These are phyloP conservation scores for Trididemnum clinides DNA, from an alignment of 23 tunicate genomes.

Conservation along the genomic window DNA sequence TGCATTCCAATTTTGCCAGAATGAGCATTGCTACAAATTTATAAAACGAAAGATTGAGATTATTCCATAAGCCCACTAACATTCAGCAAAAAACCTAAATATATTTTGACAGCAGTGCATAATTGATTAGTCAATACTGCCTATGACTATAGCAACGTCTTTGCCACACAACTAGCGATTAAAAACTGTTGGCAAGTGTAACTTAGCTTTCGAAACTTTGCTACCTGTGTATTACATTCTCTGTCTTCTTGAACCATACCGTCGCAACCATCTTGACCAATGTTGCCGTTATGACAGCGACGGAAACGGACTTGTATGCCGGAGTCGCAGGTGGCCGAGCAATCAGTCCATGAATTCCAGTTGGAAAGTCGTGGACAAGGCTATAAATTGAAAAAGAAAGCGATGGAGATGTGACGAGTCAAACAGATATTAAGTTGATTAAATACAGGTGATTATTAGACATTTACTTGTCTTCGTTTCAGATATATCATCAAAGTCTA, in stretches of 20 bases:
- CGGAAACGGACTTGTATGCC: slow-evolving; percentile 48
- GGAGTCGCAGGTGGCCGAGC: slow-evolving; percentile 65
- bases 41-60: no score
- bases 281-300: slow-evolving; percentile 58
- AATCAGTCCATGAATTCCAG: slow-evolving; percentile 64
- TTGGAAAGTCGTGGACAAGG: slow-evolving; percentile 60
- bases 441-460: no score
- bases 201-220: no score
- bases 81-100: not conserved
- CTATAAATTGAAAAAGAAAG: no score
- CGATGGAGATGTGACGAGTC: no score
- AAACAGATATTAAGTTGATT: no score
- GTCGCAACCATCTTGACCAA: slow-evolving; percentile 68
- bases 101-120: not conserved
- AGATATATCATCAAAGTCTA: no score
- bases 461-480: no score
- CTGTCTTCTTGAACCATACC: slow-evolving; percentile 14
- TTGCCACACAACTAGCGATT: not conserved
- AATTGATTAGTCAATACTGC: not conserved
- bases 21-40: slow-evolving; percentile 57
- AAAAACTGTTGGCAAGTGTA: not conserved
- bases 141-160: not conserved
- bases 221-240: slow-evolving; percentile 58
- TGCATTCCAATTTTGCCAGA: slow-evolving; percentile 16
- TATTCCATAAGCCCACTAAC: no score